Conservation (phyloP, 2,113 vertebrate species). For the Pseudorhombus dupliciocellatus region DNA sequence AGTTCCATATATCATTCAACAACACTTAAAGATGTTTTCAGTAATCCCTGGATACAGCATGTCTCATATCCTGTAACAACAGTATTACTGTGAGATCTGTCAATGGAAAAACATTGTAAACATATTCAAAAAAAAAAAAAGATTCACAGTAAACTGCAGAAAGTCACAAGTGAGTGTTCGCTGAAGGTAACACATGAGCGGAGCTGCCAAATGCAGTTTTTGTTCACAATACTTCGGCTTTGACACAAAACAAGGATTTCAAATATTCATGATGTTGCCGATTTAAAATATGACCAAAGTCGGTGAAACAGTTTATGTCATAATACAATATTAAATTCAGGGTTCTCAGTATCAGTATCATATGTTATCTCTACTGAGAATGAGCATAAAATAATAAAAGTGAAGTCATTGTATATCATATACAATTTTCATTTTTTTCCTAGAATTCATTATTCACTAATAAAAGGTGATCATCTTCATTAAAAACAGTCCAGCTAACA, state of each 20-base stretch:
- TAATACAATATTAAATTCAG: constrained; percentile 31
- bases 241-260: neutral
- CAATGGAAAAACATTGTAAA: constrained; percentile 39
- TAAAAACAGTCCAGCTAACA: constrained; percentile 57
- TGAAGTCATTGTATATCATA: constrained; percentile 45
- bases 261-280: constrained; percentile 19
- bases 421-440: constrained; percentile 22
- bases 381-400: constrained; percentile 28
- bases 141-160: constrained; percentile 41
- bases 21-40: neutral
- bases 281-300: constrained; percentile 15
- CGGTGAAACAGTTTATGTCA: constrained; percentile 6
- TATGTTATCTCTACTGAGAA: constrained; percentile 16
- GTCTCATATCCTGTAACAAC: constrained; percentile 23
- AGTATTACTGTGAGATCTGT: constrained; percentile 16
- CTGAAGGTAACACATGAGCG: neutral
- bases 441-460: constrained; percentile 58
- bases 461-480: constrained; percentile 42
- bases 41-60: constrained; percentile 6
- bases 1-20: constrained; percentile 4
- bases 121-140: constrained; percentile 18
- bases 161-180: constrained; percentile 10
- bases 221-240: neutral
- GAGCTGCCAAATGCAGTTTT: constrained; percentile 25
- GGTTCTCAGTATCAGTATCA: constrained; percentile 2